Conservation (phyloP, 1,140 invertebrate species). For the Drosophila jambulina region DNA sequence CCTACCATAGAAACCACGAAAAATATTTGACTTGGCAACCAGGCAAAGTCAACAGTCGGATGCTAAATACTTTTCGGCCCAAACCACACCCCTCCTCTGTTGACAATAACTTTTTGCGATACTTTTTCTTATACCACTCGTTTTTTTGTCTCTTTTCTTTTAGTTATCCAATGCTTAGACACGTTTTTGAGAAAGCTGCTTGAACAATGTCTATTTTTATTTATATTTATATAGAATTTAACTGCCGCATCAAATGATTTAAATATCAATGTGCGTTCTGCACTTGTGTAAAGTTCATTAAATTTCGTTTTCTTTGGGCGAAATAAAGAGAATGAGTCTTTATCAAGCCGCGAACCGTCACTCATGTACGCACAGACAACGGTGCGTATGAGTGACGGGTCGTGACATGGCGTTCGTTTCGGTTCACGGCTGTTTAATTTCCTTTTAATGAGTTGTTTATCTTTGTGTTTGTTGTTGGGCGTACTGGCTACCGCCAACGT, state of each 20-base stretch:
- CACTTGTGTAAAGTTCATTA: slow-evolving; percentile 17
- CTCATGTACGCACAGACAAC: slow-evolving; percentile 57
- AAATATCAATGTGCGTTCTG: slow-evolving; percentile 5
- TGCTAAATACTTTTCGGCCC: slow-evolving; percentile 21
- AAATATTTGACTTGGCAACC: slow-evolving; percentile 19
- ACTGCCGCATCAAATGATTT: neutral
- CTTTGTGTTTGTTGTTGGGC: slow-evolving; percentile 45
- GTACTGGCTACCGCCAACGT: slow-evolving; percentile 10
- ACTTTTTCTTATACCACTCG: neutral
- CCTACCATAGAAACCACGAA: neutral
- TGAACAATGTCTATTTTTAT: slow-evolving; percentile 14
- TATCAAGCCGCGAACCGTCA: slow-evolving; percentile 58
- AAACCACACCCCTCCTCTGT: slow-evolving; percentile 7
- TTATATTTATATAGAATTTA: slow-evolving; percentile 18
- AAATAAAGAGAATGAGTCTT: slow-evolving; percentile 30
- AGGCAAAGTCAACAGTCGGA: slow-evolving; percentile 20
- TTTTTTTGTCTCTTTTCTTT: neutral
- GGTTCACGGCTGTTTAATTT: slow-evolving; percentile 77
- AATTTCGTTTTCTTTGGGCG: slow-evolving; percentile 15
- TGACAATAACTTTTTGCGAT: slow-evolving; percentile 18
- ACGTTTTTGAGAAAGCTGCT: slow-evolving; percentile 32
- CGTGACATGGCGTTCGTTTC: slow-evolving; percentile 61
- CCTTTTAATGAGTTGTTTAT: slow-evolving; percentile 80
- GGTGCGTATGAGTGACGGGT: slow-evolving; percentile 74
- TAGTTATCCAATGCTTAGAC: slow-evolving; percentile 31